Base-by-base conservation (phyloP, 2,888 invertebrate genomes). In the Heteromyza rotundicornis region DNA sequence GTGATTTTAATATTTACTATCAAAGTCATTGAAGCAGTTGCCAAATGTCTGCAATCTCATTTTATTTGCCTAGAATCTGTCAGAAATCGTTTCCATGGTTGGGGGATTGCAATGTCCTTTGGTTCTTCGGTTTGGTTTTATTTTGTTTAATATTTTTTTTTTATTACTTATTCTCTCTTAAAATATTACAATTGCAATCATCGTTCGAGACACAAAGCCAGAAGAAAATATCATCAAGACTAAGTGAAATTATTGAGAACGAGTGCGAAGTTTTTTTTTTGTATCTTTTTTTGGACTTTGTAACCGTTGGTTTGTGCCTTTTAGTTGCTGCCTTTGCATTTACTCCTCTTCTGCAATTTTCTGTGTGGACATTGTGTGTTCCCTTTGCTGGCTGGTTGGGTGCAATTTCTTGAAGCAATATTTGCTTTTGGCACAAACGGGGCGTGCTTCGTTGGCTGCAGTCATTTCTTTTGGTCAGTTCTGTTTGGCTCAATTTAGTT, bases 171-270 rank as follows among this genome's bases (percentile, higher is more conserved):
- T 12, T 10, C 40, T 40, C 16, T n/a, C 40, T 40, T 40, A n/a
- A 7, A 40, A n/a, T n/a, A n/a, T n/a, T n/a, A 40, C 40, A 40
- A 40, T 40, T 40, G 40, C 40, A 40, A 40, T 40, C 40, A 40
- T 14, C 16, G 40, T 40, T 40, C 14, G 16, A 40, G 40, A 10
- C 16, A 40, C 8, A 10, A 40, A 40, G 40, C 16, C 40, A 40
- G 10, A 40, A 40, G 40, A 40, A 40, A 40, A 10, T 27, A 27
- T 10, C 27, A 27, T 7, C 7, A 40, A 40, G 40, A 40, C 40
- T 10, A 40, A 40, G 40, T 40, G 40, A n/a, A 40, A 40, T 40
- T 40, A 40, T 40, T 40, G 40, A 40, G 40, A n/a, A 40, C 40
- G n/a, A 32, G 12, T 32, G 32, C 32, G 32, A 32, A 32, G 7